Conservation (phyloP, 2,797 vertebrate species). For the Tapirus indicus region DNA sequence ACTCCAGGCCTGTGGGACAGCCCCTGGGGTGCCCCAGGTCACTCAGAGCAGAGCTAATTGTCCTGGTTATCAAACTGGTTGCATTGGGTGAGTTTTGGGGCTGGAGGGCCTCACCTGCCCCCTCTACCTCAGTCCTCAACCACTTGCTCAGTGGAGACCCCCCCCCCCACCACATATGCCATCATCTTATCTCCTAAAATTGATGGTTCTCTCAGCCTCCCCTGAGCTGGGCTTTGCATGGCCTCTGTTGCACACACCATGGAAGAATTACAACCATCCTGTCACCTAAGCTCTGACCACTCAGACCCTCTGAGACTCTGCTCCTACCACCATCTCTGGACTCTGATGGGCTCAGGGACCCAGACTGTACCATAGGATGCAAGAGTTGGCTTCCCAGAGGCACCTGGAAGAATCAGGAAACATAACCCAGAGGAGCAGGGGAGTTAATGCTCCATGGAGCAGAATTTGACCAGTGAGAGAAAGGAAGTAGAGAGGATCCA, state of each 20-base stretch:
- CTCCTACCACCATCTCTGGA: not conserved
- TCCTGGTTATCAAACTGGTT: not conserved
- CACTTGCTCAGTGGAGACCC: not conserved
- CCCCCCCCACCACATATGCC: rapidly evolving
- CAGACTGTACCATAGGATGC: rapidly evolving
- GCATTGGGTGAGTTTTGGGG: not conserved
- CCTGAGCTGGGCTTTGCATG: no score
- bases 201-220: not conserved
- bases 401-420: not conserved
- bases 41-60: not conserved
- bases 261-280: not conserved
- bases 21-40: rapidly evolving
- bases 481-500: not conserved
- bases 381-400: not conserved
- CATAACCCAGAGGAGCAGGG: not conserved
- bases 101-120: not conserved
- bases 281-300: no score
- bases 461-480: not conserved
- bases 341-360: no score
- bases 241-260: no score
- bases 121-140: rapidly evolving
- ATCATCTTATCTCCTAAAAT: not conserved
- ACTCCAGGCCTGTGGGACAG: not conserved
- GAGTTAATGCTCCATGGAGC: not conserved
- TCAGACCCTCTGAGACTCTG: not conserved